Conservation (phyloP, 1,140 invertebrate species). For the Gryon sp. region DNA sequence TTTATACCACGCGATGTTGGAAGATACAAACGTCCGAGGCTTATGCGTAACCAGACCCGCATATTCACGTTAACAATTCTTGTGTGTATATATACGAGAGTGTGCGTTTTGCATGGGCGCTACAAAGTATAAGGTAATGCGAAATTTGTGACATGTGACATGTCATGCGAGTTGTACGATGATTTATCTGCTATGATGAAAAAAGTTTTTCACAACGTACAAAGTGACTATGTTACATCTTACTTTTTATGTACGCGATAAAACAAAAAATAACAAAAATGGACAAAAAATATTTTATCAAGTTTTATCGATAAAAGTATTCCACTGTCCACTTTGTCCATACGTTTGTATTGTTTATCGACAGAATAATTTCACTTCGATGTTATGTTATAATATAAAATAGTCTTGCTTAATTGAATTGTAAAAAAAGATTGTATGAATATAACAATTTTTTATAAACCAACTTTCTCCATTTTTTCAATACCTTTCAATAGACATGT, state of each 20-base stretch:
- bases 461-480: constrained; percentile 36
- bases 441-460: background rate
- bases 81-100: constrained; percentile 28
- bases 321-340: constrained; percentile 14
- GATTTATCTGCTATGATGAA: constrained; percentile 41
- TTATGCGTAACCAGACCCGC: constrained; percentile 76
- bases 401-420: too few species aligned
- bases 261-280: constrained; percentile 27
- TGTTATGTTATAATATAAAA: too few species aligned
- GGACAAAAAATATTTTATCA: too few species aligned
- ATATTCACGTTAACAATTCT: constrained; percentile 67
- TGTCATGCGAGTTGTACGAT: constrained; percentile 41
- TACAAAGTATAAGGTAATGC: constrained; percentile 51
- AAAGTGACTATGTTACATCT: too few species aligned
- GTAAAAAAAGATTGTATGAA: too few species aligned
- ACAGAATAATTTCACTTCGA: too few species aligned
- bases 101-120: constrained; percentile 19
- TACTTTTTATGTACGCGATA: constrained; percentile 34
- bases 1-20: constrained; percentile 70
- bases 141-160: constrained; percentile 57
- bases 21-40: constrained; percentile 63
- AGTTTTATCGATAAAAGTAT: constrained; percentile 36
- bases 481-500: background rate
- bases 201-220: constrained; percentile 19
- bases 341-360: constrained; percentile 33